These are phyloP conservation scores for Sinhomidia bicolor DNA, from an alignment of 2,888 invertebrate species.

Conservation along the genomic window DNA sequence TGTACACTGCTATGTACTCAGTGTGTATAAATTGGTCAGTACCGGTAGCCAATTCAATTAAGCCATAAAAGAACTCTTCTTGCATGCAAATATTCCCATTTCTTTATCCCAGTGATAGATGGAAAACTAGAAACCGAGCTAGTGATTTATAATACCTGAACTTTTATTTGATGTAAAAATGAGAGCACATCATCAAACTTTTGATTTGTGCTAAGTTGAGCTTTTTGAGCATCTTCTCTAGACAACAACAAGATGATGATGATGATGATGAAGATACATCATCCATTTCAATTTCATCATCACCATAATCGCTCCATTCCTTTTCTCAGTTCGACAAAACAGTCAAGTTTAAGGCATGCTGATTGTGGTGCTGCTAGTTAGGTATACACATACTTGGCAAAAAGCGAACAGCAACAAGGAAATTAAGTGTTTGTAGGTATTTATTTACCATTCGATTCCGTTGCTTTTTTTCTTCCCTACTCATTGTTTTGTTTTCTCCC, in stretches of 20 bases:
- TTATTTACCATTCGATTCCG: slow-evolving; percentile 8
- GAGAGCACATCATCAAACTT: slow-evolving; percentile 30
- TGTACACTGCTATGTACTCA: neutral
- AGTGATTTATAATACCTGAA: slow-evolving; percentile 66
- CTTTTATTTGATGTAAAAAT: slow-evolving; percentile 65
- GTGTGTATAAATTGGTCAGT: neutral
- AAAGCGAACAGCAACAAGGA: slow-evolving; percentile 28
- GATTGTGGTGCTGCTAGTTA: slow-evolving; percentile 64
- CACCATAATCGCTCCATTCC: slow-evolving; percentile 62
- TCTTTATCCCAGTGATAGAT: slow-evolving; percentile 70
- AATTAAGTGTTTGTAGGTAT: neutral
- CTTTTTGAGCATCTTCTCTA: slow-evolving; percentile 28
- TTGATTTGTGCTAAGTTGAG: slow-evolving; percentile 11
- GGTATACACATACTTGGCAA: slow-evolving; percentile 45
- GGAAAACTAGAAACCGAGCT: slow-evolving; percentile 59
- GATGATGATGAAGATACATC: neutral
- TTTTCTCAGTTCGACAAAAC: slow-evolving; percentile 66
- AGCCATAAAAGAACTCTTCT: slow-evolving; percentile 66
- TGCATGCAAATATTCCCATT: slow-evolving; percentile 70
- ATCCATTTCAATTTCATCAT: slow-evolving; percentile 1
- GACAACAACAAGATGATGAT: no score
- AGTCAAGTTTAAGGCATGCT: slow-evolving; percentile 49
- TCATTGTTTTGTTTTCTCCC: slow-evolving; percentile 12
- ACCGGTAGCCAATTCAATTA: slow-evolving; percentile 72
- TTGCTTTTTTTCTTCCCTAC: neutral